Percentiles rank a stretch among this genome's conserved stretches.
phyloP scores from a whole-genome alignment of 2,888 invertebrate species.

The Hetaerina titia region DNA sequence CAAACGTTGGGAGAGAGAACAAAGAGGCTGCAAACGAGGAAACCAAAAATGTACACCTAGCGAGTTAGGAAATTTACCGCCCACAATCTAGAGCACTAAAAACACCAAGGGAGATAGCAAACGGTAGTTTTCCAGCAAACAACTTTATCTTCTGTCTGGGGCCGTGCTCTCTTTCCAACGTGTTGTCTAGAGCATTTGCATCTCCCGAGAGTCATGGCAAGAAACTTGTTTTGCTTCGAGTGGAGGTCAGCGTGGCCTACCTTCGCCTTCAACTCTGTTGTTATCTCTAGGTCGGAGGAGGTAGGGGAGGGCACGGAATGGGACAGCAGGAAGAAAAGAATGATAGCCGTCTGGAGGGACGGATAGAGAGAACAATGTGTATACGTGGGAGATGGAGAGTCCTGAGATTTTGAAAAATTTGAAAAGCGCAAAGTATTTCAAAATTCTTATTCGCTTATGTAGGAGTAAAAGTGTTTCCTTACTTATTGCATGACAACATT shows the following conservation, averaged over 20 bases:
- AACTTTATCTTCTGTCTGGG: slow-evolving; percentile 52
- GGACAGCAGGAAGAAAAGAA: not conserved
- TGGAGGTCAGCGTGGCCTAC: slow-evolving; percentile 41
- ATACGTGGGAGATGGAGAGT: too few species aligned
- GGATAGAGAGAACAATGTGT: too few species aligned
- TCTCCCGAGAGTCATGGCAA: slow-evolving; percentile 4
- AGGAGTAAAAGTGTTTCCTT: too few species aligned
- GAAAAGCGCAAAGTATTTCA: too few species aligned
- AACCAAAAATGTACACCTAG: not conserved
- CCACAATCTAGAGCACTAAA: not conserved
- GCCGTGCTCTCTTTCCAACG: not conserved
- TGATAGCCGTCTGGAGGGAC: not conserved
- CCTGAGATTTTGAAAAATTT: too few species aligned
- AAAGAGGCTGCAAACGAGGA: not conserved
- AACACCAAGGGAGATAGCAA: slow-evolving; percentile 30
- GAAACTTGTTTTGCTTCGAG: slow-evolving; percentile 43
- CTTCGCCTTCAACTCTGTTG: not conserved
- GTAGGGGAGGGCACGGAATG: not conserved
- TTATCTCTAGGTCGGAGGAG: not conserved
- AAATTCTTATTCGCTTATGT: too few species aligned
- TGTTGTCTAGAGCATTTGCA: slow-evolving; percentile 32
- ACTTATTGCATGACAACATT: too few species aligned
- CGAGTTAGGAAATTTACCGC: not conserved
- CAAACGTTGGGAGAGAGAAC: not conserved
- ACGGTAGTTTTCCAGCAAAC: slow-evolving; percentile 44